Base-by-base conservation (phyloP, 1,140 invertebrate genomes). In the Dendroctonus valens region DNA sequence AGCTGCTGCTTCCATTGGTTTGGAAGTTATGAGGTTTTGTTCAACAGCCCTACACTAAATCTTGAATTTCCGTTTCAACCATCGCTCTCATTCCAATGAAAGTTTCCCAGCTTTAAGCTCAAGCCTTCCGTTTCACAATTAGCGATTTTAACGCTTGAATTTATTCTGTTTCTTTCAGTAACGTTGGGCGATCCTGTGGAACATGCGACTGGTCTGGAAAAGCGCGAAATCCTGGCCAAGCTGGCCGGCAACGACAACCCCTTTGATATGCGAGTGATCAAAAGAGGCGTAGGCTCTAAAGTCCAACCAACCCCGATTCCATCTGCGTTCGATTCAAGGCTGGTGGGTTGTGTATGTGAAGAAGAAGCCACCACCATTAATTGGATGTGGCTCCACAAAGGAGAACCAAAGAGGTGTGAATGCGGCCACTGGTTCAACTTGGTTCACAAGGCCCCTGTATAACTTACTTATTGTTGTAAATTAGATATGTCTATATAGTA, bases 341-440 rank as follows among this genome's bases (percentile, higher is more conserved):
- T 98, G 70, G 86, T 99, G 74, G 97, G 96, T 58, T 99, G 97
- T 81, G 86, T 98, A 77, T 99, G 97, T 81, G 93, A 98, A 80
- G 93, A 96, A 80, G 96, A 99, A 77, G 85, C 92, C 15, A 87
- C 89, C 62, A 82, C 84, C 67, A 86, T 98, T 69, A 91, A 89
- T 75, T 99, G 92, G 91, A 96, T 98, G 89, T 95, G 93, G 90
- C 78, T 99, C 70, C 87, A 97, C 78, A 85, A 86, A 78, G 95
- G 92, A 12, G 85, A 89, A 70, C 88, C 93, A 41, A 91, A 92
- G 73, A 88, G 97, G 68, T 99, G 97, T 76, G 90, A 91, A 76
- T 98, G 96, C 80, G 96, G 96, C 42, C 86, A 96, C 78, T 99
- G 94, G 94, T 99, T 96, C 83, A 94, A 97, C 82, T 81, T 98